Evolutionary conservation across 1,140 invertebrate genomes (phyloP).

Genomic region (Amphibalanus amphitrite): DNA sequence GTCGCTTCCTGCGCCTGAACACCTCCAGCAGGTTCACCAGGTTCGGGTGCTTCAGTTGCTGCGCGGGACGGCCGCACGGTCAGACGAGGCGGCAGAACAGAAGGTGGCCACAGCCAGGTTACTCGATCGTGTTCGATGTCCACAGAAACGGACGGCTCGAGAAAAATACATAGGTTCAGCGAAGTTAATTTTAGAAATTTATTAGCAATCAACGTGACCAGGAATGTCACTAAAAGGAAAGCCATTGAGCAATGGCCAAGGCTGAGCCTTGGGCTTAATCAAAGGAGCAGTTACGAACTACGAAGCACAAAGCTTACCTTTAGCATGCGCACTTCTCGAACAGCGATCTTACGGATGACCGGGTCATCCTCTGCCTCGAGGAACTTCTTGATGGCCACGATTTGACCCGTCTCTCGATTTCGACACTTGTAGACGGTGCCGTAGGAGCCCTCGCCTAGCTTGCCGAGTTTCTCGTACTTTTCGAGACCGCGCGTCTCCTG

Average conservation of each 20-base stretch:
- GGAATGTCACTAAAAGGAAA: no score
- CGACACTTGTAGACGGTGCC: conserved; percentile 97
- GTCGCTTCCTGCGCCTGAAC: conserved; percentile 66
- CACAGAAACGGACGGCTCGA: conserved; percentile 19
- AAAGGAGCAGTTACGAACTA: conserved; percentile 7
- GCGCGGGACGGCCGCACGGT: no score
- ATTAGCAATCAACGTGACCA: no score
- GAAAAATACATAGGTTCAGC: background rate
- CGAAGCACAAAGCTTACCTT: conserved; percentile 56
- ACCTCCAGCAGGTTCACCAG: no score
- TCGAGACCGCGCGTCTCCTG: conserved; percentile 48
- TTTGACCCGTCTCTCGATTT: conserved; percentile 81
- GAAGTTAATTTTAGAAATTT: no score
- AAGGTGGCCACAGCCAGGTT: no score
- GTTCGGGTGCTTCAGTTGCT: conserved; percentile 98
- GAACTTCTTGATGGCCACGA: conserved; percentile 98
- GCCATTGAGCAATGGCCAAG: no score
- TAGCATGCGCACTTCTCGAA: conserved; percentile 89
- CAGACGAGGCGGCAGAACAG: no score
- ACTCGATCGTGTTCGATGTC: no score
- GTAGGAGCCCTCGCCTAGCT: conserved; percentile 96
- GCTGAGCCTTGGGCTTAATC: no score
- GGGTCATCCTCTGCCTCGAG: conserved; percentile 98
- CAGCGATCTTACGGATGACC: conserved; percentile 91
- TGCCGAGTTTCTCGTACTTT: conserved; percentile 88